phyloP scores from a whole-genome alignment of 2,888 invertebrate genomes.

The Cryptophagus acutangulus region DNA sequence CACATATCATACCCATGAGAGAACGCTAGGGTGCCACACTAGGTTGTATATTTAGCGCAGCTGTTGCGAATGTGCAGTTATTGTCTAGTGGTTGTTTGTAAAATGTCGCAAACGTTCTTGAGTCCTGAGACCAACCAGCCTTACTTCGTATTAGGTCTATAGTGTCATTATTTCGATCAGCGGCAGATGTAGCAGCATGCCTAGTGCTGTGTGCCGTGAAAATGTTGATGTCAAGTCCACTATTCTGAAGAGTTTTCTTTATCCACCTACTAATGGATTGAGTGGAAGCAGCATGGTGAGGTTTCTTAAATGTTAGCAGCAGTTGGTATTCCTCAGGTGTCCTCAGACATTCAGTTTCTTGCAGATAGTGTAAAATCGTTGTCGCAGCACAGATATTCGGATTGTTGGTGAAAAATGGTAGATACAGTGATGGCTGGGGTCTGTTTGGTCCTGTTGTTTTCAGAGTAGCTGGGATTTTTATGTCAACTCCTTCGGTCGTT shows the following conservation, averaged over 20 bases:
- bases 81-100: no score
- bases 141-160: no score
- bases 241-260: constrained; percentile 3
- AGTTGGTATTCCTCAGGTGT: background rate
- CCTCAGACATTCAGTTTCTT: background rate
- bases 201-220: constrained; percentile 12
- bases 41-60: no score
- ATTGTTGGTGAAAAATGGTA: background rate
- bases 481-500: background rate
- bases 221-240: constrained; percentile 8
- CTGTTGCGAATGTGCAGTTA: no score
- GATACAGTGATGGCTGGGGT: background rate
- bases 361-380: background rate
- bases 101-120: no score
- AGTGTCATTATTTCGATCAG: no score
- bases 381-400: constrained; percentile 7
- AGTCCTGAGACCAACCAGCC: no score
- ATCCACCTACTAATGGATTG: constrained; percentile 13
- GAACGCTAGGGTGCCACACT: no score
- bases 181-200: constrained; percentile 15
- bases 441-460: constrained; percentile 7
- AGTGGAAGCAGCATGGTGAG: constrained; percentile 6
- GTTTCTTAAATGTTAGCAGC: constrained; percentile 10
- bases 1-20: no score
- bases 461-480: constrained; percentile 4